phyloP scores from a whole-genome alignment of 1,140 invertebrate genomes.

The Brachionus koreanus region DNA sequence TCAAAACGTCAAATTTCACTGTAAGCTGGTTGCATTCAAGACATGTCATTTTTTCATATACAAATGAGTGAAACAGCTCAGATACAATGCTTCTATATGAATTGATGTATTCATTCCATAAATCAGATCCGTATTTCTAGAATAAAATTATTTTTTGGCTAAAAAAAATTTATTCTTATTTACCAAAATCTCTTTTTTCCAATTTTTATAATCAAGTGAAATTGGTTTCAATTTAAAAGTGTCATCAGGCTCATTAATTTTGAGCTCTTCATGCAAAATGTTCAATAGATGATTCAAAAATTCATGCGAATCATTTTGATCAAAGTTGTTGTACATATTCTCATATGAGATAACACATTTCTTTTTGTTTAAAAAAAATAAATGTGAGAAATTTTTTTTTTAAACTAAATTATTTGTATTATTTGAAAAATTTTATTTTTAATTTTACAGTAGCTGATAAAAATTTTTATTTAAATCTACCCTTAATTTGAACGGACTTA shows the following conservation, averaged over 20 bases:
- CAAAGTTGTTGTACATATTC: neutral
- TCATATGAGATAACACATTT: neutral
- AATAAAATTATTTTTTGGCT: neutral
- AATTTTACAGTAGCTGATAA: no score
- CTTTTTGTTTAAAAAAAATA: no score
- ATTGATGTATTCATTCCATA: neutral
- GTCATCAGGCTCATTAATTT: neutral
- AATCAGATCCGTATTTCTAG: neutral
- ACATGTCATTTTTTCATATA: neutral
- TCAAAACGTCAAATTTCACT: neutral
- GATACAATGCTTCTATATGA: neutral
- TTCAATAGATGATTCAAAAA: neutral
- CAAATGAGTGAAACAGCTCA: neutral
- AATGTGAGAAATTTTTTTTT: no score
- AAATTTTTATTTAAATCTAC: no score
- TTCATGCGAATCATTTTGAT: slow-evolving; percentile 4
- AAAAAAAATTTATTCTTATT: neutral
- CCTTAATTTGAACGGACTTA: neutral
- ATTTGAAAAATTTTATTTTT: neutral
- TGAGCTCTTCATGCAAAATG: slow-evolving; percentile 9
- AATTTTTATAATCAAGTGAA: neutral
- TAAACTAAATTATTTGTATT: no score
- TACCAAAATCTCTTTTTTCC: neutral
- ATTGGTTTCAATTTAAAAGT: neutral
- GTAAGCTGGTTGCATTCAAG: neutral